Evolutionary conservation across 2,888 invertebrate species (phyloP).

Genomic region (Acholoe squamosa): DNA sequence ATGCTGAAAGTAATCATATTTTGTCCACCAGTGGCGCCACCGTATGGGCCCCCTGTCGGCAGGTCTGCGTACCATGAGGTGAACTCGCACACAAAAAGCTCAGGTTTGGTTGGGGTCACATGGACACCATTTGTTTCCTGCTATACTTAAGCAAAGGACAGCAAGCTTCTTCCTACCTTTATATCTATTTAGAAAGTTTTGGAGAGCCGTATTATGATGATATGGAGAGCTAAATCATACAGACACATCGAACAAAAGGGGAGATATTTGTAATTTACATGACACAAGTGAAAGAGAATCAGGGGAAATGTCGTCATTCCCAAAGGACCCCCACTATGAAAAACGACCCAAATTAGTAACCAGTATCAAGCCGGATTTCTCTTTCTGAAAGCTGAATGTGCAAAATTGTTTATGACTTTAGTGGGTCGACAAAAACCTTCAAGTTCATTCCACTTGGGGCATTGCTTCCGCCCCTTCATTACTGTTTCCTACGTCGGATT

Average conservation of each 20-base stretch:
- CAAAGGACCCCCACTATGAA: neutral
- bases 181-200: too few species aligned
- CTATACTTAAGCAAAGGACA: neutral
- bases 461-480: too few species aligned
- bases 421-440: neutral
- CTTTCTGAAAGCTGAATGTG: neutral
- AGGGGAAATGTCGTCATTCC: neutral
- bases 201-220: too few species aligned
- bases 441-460: too few species aligned
- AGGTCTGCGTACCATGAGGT: neutral
- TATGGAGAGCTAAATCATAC: too few species aligned
- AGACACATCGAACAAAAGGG: too few species aligned
- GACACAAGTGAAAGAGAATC: neutral
- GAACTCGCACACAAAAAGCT: neutral
- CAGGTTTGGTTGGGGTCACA: neutral
- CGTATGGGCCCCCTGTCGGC: neutral
- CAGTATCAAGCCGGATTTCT: neutral
- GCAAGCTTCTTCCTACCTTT: neutral
- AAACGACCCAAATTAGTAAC: neutral
- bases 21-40: neutral
- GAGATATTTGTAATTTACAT: neutral
- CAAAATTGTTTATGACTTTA: slow-evolving; percentile 10
- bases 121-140: neutral
- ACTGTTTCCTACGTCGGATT: too few species aligned
- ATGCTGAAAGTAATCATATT: too few species aligned